Evolutionary conservation across 2,797 vertebrate species (phyloP).

Genomic region (Sciaenops ocellatus): DNA sequence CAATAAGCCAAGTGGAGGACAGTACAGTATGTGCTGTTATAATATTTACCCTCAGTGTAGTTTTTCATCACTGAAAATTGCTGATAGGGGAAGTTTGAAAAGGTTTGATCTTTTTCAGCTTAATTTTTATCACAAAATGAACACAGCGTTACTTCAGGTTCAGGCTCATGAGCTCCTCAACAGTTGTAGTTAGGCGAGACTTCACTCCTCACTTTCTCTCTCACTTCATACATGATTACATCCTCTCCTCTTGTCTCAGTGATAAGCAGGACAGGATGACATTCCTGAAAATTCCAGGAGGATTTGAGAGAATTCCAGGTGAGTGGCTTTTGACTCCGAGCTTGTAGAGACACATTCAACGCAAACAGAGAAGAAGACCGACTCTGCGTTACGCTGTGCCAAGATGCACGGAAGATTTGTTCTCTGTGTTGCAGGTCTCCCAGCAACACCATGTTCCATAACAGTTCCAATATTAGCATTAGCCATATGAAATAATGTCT

Average conservation of each 20-base stretch:
- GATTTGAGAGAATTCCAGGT: conserved; percentile 31
- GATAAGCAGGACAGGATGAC: neutral
- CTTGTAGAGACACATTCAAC: conserved; percentile 62
- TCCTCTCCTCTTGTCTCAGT: conserved; percentile 4
- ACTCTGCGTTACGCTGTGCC: neutral
- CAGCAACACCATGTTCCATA: neutral
- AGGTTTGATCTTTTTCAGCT: too few relatives aligned
- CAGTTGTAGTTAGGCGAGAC: too few relatives aligned
- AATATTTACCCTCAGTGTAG: too few relatives aligned
- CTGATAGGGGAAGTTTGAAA: neutral
- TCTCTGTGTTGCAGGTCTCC: neutral
- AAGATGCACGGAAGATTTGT: too few relatives aligned
- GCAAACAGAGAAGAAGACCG: neutral
- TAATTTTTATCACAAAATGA: neutral
- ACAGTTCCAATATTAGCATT: neutral
- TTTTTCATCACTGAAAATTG: neutral
- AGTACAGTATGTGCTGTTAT: neutral
- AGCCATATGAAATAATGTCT: neutral
- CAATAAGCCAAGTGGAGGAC: neutral
- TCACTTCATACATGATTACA: neutral
- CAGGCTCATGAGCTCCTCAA: neutral
- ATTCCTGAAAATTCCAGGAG: conserved; percentile 25
- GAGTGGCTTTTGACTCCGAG: conserved; percentile 24
- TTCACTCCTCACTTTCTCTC: neutral
- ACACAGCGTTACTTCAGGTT: too few relatives aligned